Evolutionary conservation across 2,113 vertebrate genomes (phyloP), one percentile per base, ranked within the genome.

Genomic region (Calidris pygmaea): DNA sequence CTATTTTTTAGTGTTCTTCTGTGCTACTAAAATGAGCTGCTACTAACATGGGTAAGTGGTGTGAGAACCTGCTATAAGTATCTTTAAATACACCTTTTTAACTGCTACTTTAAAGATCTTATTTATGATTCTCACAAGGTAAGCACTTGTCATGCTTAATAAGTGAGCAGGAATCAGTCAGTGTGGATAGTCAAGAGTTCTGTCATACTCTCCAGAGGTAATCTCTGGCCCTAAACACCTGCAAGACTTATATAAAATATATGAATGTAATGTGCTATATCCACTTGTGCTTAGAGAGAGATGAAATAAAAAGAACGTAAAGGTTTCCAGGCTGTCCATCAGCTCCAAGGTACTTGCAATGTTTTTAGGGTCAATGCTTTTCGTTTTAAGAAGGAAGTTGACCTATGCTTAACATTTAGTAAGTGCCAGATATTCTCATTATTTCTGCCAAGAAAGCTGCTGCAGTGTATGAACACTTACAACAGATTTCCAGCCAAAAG

Each of bases 351-450:
- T 59, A 84, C 41, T 75, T 81, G 56, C 65, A 91, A 37, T 62
- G 34, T 55, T 93, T 89, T 74, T 62, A 76, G 89, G 84, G 85
- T 91, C 86, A 93, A 13, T 32, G 68, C 27, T 70, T 93, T 92
- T 80, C n/a, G 8, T 84, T 96, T 78, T 83, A 91, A 81, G 86
- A 66, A 92, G 53, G 66, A 96, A 82, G 59, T 7, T 97, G 95
- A 95, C 95, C 84, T 95, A 90, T 93, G 89, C 91, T 93, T 96
- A 96, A 89, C 83, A 90, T 94, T 96, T 94, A 91, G 26, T 82
- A 76, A 94, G 84, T 73, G 45, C 72, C 72, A 94, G 84, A 65
- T 79, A 96, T 52, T 93, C 81, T 95, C 84, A 84, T 96, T 95
- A 91, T 90, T 94, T 96, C 89, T 96, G 72, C 68, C 82, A 93